Evolutionary conservation across 2,888 invertebrate genomes (phyloP).

Genomic region (Sphaeridia pumilis): DNA sequence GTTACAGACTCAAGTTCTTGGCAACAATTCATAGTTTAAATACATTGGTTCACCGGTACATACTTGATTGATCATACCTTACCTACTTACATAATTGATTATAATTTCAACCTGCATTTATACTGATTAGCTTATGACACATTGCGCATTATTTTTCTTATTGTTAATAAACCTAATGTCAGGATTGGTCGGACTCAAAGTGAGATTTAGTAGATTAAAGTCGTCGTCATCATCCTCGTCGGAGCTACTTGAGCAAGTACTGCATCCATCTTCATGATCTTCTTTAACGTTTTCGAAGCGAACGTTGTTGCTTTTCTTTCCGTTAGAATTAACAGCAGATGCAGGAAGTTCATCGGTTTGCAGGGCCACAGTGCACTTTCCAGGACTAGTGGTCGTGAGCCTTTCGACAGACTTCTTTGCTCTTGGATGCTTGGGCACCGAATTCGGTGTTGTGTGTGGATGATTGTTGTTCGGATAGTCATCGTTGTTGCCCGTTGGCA

Average conservation of each 20-base stretch:
- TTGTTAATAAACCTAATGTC: conserved; percentile 9
- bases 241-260: conserved; percentile 14
- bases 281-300: conserved; percentile 12
- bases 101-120: too few relatives aligned
- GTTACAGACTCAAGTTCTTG: too few relatives aligned
- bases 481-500: neutral
- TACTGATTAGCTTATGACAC: too few relatives aligned
- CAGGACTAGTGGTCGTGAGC: neutral
- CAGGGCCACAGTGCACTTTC: conserved; percentile 6
- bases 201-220: conserved; percentile 4
- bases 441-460: neutral
- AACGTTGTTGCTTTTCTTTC: conserved; percentile 7
- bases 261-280: conserved; percentile 10
- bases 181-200: neutral
- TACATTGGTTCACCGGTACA: too few relatives aligned
- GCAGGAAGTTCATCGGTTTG: conserved; percentile 6
- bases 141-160: conserved; percentile 8
- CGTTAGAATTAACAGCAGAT: neutral
- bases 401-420: too few relatives aligned
- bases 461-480: too few relatives aligned
- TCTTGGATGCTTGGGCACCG: neutral
- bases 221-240: conserved; percentile 11
- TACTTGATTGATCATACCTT: too few relatives aligned
- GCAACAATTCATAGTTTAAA: too few relatives aligned
- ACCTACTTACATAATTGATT: too few relatives aligned